These are phyloP conservation scores for Tetramorium bicarinatum DNA, from an alignment of 2,888 invertebrate genomes.

Conservation along the genomic window DNA sequence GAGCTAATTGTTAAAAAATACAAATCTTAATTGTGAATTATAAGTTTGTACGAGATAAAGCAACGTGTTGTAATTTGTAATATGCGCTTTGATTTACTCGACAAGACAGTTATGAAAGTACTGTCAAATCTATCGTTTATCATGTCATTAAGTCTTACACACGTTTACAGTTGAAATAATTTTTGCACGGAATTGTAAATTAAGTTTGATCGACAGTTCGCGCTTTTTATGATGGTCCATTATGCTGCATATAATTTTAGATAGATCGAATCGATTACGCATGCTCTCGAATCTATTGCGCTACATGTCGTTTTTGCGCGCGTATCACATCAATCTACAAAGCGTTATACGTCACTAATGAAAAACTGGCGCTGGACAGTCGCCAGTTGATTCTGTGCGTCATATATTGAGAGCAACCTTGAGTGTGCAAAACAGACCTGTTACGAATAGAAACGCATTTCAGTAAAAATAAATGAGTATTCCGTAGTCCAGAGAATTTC, in stretches of 20 bases:
- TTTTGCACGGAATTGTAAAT: constrained; percentile 25
- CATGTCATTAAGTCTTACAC: not conserved
- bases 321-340: constrained; percentile 24
- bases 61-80: not conserved
- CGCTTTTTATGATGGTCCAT: constrained; percentile 22
- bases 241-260: constrained; percentile 33
- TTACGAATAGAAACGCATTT: constrained; percentile 8
- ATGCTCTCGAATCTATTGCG: constrained; percentile 53
- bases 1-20: not conserved
- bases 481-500: not conserved
- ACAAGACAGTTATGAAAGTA: constrained; percentile 10
- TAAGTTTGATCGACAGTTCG: constrained; percentile 30
- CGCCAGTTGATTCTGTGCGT: not conserved
- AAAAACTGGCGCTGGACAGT: constrained; percentile 40
- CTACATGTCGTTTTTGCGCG: constrained; percentile 31
- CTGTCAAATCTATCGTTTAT: constrained; percentile 33
- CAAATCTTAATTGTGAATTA: not conserved
- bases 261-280: constrained; percentile 47
- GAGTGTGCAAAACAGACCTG: not conserved
- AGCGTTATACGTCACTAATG: constrained; percentile 17
- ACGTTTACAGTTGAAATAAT: constrained; percentile 11
- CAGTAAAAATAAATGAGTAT: constrained; percentile 10
- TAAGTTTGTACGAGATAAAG: not conserved
- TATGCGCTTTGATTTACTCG: not conserved
- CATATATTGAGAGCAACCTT: not conserved